A percentile compares a stretch with the other conserved stretches of the same genome.
These are phyloP conservation scores for Ophion ellenae DNA, from an alignment of 2,888 invertebrate species.

Conservation along the genomic window DNA sequence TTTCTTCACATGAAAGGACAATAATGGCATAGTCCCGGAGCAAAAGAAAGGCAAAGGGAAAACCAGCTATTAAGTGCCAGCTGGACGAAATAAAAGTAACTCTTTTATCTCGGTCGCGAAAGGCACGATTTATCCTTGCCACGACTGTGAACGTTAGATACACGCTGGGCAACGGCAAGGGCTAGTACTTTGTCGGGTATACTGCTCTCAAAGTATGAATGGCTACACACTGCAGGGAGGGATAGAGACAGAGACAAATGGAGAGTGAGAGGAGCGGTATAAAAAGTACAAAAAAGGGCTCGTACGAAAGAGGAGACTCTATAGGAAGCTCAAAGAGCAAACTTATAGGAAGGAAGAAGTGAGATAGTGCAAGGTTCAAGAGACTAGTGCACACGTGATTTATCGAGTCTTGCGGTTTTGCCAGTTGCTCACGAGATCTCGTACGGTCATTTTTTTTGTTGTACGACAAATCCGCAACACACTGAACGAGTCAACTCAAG, in stretches of 20 bases:
- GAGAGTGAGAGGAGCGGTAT: neutral
- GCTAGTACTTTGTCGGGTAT: conserved; percentile 35
- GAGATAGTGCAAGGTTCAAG: conserved; percentile 46
- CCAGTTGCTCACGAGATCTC: conserved; percentile 13
- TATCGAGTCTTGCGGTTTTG: conserved; percentile 50
- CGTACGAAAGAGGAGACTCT: conserved; percentile 18
- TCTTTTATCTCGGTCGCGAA: conserved; percentile 63
- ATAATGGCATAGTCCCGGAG: neutral
- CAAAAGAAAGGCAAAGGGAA: conserved; percentile 18
- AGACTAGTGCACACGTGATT: conserved; percentile 52
- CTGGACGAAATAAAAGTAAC: conserved; percentile 16
- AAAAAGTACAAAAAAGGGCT: conserved; percentile 33
- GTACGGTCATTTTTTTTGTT: conserved; percentile 16
- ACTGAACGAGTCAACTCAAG: neutral
- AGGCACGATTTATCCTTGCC: conserved; percentile 63
- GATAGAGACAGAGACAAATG: neutral
- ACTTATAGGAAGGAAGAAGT: conserved; percentile 31
- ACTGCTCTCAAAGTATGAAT: conserved; percentile 48
- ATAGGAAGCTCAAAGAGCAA: conserved; percentile 27
- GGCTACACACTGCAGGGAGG: conserved; percentile 13
- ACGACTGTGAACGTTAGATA: conserved; percentile 20
- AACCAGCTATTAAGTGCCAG: neutral
- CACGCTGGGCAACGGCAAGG: conserved; percentile 8
- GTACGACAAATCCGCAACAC: neutral
- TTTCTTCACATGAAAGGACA: neutral